These are phyloP conservation scores for Timandra comae DNA, from an alignment of 2,888 invertebrate species.

Conservation along the genomic window DNA sequence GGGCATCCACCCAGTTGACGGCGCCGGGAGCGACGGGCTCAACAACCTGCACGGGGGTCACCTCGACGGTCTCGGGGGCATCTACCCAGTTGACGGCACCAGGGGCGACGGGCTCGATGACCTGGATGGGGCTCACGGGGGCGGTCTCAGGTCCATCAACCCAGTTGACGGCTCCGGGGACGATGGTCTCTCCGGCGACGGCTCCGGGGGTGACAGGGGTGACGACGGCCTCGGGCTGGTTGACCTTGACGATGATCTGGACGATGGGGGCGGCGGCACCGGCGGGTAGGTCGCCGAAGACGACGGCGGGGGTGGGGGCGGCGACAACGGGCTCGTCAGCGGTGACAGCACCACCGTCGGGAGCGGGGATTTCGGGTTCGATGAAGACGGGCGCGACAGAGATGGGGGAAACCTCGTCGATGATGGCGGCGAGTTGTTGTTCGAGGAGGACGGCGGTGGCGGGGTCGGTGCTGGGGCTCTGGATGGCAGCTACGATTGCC, in stretches of 20 bases:
- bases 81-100: slow-evolving; percentile 8
- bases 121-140: slow-evolving; percentile 3
- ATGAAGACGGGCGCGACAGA: slow-evolving; percentile 8
- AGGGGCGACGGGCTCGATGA: slow-evolving; percentile 16
- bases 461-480: slow-evolving; percentile 46
- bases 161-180: slow-evolving; percentile 9
- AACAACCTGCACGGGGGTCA: slow-evolving; percentile 12
- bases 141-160: slow-evolving; percentile 10
- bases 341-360: slow-evolving; percentile 15
- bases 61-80: slow-evolving; percentile 17
- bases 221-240: slow-evolving; percentile 7
- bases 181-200: slow-evolving; percentile 11
- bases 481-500: slow-evolving; percentile 42
- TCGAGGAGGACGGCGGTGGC: slow-evolving; percentile 40
- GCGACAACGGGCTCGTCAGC: slow-evolving; percentile 6
- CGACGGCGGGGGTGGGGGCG: slow-evolving; percentile 9
- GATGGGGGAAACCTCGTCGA: slow-evolving; percentile 23
- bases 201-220: slow-evolving; percentile 11
- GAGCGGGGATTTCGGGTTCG: slow-evolving; percentile 6
- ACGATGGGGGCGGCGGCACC: slow-evolving; percentile 15
- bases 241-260: slow-evolving; percentile 22
- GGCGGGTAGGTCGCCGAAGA: slow-evolving; percentile 6
- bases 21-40: slow-evolving; percentile 27
- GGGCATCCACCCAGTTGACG: too few relatives aligned
- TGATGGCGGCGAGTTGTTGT: slow-evolving; percentile 30